Conservation (phyloP, 2,888 invertebrate species). For the Polydrusus cervinus region DNA sequence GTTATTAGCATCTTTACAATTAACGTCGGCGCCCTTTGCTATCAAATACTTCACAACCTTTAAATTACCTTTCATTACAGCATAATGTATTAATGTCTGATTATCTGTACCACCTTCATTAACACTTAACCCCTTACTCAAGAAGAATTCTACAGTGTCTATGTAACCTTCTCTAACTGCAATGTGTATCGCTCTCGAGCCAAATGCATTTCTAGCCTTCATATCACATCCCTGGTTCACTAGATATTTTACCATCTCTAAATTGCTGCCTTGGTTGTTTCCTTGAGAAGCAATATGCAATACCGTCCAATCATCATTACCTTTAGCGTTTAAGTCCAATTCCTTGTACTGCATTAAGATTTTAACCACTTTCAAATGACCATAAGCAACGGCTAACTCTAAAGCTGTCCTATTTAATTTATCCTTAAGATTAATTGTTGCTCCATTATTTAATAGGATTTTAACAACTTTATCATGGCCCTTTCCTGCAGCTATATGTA, state of each 20-base stretch:
- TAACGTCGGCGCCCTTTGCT: too few species aligned
- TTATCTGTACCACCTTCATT: slow-evolving; percentile 21
- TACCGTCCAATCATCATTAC: slow-evolving; percentile 49
- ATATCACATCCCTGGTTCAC: slow-evolving; percentile 71
- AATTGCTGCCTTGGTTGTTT: slow-evolving; percentile 60
- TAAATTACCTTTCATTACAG: slow-evolving; percentile 36
- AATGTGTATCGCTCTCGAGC: slow-evolving; percentile 32
- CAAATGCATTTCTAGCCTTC: slow-evolving; percentile 67
- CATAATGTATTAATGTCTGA: slow-evolving; percentile 54
- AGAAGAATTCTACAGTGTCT: slow-evolving; percentile 27
- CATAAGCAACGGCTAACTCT: slow-evolving; percentile 20
- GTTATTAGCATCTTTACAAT: too few species aligned
- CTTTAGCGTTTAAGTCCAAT: background rate
- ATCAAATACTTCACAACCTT: too few species aligned
- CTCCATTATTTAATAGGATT: slow-evolving; percentile 45
- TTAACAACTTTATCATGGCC: too few species aligned
- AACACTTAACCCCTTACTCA: slow-evolving; percentile 35
- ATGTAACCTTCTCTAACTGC: slow-evolving; percentile 32
- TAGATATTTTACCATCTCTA: slow-evolving; percentile 70
- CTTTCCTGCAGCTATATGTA: too few species aligned
- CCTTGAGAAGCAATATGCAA: slow-evolving; percentile 54
- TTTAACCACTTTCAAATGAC: slow-evolving; percentile 3
- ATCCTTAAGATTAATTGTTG: slow-evolving; percentile 16
- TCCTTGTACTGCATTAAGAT: too few species aligned
- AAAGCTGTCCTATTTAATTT: slow-evolving; percentile 8